These are phyloP conservation scores for Lepilemur septentrionalis DNA, from an alignment of 2,797 vertebrate species.

Conservation along the genomic window DNA sequence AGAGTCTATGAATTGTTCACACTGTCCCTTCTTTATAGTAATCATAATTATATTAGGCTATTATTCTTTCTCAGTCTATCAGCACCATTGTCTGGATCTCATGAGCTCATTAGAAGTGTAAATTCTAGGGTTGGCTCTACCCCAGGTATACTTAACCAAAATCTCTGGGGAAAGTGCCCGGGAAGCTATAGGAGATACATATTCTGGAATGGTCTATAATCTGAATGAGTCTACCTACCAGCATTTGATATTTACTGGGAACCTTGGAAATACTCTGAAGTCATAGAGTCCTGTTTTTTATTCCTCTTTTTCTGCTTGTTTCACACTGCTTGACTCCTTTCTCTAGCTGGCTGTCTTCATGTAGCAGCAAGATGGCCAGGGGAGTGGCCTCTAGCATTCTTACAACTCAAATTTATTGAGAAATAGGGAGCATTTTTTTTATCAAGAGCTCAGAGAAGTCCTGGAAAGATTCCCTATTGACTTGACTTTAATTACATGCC, in stretches of 20 bases:
- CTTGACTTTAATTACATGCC: not conserved
- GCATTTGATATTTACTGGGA: not conserved
- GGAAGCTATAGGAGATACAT: not conserved
- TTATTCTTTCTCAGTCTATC: not conserved
- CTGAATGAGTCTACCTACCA: not conserved
- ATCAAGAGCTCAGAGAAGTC: not conserved
- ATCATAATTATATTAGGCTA: not conserved
- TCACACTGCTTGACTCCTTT: not conserved
- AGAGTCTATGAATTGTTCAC: not conserved
- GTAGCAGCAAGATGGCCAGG: not conserved
- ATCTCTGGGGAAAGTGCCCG: not conserved
- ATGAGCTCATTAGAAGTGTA: not conserved
- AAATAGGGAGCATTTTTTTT: not conserved
- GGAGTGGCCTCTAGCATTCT: not conserved
- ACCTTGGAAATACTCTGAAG: not conserved
- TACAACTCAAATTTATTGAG: not conserved
- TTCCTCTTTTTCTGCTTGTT: not conserved
- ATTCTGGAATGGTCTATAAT: not conserved
- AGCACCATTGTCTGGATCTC: not conserved
- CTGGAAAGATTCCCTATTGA: not conserved
- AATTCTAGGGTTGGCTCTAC: not conserved
- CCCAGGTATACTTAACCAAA: not conserved
- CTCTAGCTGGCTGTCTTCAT: not conserved
- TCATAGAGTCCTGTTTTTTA: not conserved
- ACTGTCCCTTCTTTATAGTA: not conserved